Base-by-base conservation (phyloP, 2,797 vertebrate genomes). In the Sciurus vulgaris region DNA sequence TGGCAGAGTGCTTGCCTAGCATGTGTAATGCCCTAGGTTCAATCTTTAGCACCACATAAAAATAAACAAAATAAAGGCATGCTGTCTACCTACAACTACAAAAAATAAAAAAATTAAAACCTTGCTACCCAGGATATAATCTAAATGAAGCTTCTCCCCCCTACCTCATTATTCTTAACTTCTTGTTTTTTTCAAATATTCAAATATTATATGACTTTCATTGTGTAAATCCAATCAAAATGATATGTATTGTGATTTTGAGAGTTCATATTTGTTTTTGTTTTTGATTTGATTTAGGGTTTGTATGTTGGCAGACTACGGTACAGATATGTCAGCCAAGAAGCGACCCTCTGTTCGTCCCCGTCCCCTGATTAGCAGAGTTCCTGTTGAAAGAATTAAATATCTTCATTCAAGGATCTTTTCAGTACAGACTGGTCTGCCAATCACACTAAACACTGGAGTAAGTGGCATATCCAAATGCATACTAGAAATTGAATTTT, bases 271-370 rank as follows among this genome's bases (percentile, higher is more conserved):
- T 91, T 94, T 88, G 56, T 26, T 89, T 88, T 15, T 97, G 74
- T 3, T 83, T 38, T 92, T 54, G 41, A 1, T 84, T 82, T 84
- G 70, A 69, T 24, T 0, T 98, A 99, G 99, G 97, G 99, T 99
- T 51, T 99, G 99, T 92, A 99, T 99, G 92, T 97, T 99, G 30
- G 99, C 99, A 89, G 99, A 99, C 97, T 99, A 99, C 65, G 99
- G 98, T 96, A 98, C 99, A 98, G 99, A 99, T 91, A 98, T 99
- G 93, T 99, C 99, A 97, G 99, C 99, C 20, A 99, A 99, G 97
- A 99, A 99, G 18, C 38, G 24, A 47, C 59, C 72, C 22, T 56
- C 63, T 20, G 0, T n/a, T 9, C 44, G 30, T 14, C 83, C 51
- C 20, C 47, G 12, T 7, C 17, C 7, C 3, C 6, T 78, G 78